Base-by-base conservation (phyloP, 2,113 vertebrate genomes). In the Embiotoca jacksoni region DNA sequence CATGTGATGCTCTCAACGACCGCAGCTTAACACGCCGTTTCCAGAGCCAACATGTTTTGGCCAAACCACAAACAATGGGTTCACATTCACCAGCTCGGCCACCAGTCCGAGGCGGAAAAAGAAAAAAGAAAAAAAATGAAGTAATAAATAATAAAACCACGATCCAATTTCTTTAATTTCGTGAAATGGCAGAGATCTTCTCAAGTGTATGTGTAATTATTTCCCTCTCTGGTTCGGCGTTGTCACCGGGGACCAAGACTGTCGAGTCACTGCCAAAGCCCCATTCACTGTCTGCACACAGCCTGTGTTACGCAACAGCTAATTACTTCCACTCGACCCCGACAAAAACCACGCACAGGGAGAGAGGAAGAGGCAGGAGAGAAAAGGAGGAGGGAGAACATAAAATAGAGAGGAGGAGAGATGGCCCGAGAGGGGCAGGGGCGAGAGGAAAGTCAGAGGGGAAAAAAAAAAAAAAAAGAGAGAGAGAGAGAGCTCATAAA, bases 301-400 rank as follows among this genome's bases (percentile, higher is more conserved):
- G 78, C 68, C 80, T 74, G 75, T 82, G 90, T 93, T 94, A 93
- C 57, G 84, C 89, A 94, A 94, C 71, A 62, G 75, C 88, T 93
- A 93, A 94, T 93, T 91, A 93, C 89, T 91, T 91, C 84, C 92
- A 91, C 90, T 91, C 81, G 80, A 83, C 84, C 84, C 70, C 50
- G 50, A 78, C 70, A 69, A 83, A 89, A 86, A 72, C 23, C 23
- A 23, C 23, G 23, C 23, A 23, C 53, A 39, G 33, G 64, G 57
- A 78, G 66, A 66, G 70, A 68, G 60, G 72, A 58, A 63, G 50
- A 73, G 37, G 69, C 55, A 72, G 70, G 52, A 61, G 53, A 72
- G 62, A 39, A 44, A 59, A 52, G 60, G 61, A 33, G 33, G 33
- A 30, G 63, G 41, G 11, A 66, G 72, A 63, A 82, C 79, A 84